phyloP scores from a whole-genome alignment of 53 echinoderm and acorn worm species.

The Stichopus horrens region DNA sequence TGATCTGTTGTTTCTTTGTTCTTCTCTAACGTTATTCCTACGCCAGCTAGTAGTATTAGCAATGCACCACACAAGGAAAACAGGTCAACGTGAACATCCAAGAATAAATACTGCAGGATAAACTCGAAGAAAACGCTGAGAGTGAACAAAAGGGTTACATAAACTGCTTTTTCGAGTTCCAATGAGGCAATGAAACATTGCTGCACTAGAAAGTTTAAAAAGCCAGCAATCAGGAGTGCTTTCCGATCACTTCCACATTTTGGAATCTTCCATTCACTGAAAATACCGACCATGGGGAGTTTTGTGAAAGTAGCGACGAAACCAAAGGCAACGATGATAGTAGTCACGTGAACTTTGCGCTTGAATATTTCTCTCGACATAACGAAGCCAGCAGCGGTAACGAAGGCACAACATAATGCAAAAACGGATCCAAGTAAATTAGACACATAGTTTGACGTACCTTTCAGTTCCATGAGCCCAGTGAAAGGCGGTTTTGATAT shows the following conservation, averaged over 20 bases:
- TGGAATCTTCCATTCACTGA: neutral
- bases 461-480: neutral
- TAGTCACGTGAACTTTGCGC: neutral
- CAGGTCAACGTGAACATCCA: neutral
- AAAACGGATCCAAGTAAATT: neutral
- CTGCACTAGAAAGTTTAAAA: conserved; percentile 10
- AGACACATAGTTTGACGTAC: neutral
- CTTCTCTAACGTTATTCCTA: conserved; percentile 1
- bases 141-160: conserved; percentile 12
- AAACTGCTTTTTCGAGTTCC: conserved; percentile 25
- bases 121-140: neutral
- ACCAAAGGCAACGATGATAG: neutral
- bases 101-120: neutral
- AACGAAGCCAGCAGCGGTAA: conserved; percentile 16
- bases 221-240: neutral
- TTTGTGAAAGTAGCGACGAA: conserved; percentile 10
- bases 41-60: neutral
- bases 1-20: neutral
- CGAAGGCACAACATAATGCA: conserved; percentile 5
- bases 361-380: neutral
- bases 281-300: too few species aligned
- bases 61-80: neutral
- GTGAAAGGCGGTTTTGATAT: neutral
- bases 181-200: neutral
- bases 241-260: conserved; percentile 13